Base-by-base conservation (phyloP, 1,140 invertebrate species). In the Drosophila erecta region DNA sequence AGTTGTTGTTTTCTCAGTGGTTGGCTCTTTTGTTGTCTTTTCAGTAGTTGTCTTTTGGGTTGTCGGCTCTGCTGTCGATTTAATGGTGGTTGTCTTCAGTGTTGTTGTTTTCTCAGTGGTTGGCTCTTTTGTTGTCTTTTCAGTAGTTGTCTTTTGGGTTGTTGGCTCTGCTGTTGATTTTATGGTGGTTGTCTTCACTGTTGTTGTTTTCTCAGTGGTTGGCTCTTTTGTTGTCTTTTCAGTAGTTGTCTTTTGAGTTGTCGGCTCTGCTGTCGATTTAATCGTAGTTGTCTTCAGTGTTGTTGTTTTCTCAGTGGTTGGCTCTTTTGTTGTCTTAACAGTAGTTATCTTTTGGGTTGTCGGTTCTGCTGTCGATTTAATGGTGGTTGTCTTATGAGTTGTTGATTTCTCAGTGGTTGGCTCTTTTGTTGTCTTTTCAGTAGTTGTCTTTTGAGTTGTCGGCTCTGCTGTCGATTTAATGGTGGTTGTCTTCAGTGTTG, bases 71-170 rank as follows among this genome's bases (percentile, higher is more conserved):
- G 10, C 12, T 2, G 24, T n/a, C n/a, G 17, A 17, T 17, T 17
- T 17, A 17, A 17, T 17, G 17, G 17, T 17, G 17, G 47, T 50
- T 1, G 47, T 33, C 22, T 17, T 41, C 2, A 3, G 5, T 0
- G 40, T 41, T 8, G 37, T 55, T n/a, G n/a, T n/a, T n/a, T n/a
- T n/a, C n/a, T n/a, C n/a, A 15, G 53, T 55, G 8, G 53, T 15
- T 15, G 53, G 41, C 15, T 44, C 17, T 0, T 4, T 20, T 2
- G 41, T 43, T 4, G 41, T 20, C 10, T 4, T 40, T 15, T 4
- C 10, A 12, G 53, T 27, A 24, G 37, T 8, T 22, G 35, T 24
- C 12, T 22, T 53, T 6, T 22, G 3, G 0, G 50, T 55, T 0
- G 37, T 55, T 8, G 51, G 33, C 24, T 24, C 24, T 24, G 24